Percentiles rank a stretch among this genome's conserved stretches.
Conservation (phyloP, 1,140 invertebrate genomes). For the Scaptomyza hsui region DNA sequence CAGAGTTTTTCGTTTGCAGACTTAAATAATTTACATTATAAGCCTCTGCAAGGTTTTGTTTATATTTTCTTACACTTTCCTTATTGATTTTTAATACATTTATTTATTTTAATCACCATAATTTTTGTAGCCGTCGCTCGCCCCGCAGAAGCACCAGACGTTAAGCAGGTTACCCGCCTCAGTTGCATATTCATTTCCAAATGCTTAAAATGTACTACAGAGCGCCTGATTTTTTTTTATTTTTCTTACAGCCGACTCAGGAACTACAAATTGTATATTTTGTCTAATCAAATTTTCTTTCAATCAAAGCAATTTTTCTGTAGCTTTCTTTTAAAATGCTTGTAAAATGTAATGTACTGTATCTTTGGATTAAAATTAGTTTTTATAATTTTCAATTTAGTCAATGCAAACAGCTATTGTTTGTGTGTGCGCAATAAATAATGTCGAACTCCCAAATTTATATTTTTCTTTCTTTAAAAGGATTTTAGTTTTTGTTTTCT, state of each 20-base stretch:
- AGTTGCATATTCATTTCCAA: constrained; percentile 59
- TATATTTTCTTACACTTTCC: constrained; percentile 10
- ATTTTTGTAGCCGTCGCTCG: constrained; percentile 85
- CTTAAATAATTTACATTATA: not conserved
- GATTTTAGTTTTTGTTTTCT: constrained; percentile 60
- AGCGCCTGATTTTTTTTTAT: constrained; percentile 41
- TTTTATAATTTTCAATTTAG: constrained; percentile 39
- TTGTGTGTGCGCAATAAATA: constrained; percentile 59
- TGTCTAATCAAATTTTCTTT: constrained; percentile 4
- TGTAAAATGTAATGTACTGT: constrained; percentile 24
- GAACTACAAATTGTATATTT: constrained; percentile 47
- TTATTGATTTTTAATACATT: constrained; percentile 42
- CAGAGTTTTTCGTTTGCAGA: constrained; percentile 4
- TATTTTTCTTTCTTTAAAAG: constrained; percentile 31
- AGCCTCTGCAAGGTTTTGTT: constrained; percentile 2
- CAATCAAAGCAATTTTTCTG: constrained; percentile 28
- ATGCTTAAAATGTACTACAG: constrained; percentile 19
- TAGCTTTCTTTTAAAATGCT: constrained; percentile 25
- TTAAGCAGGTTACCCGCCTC: constrained; percentile 53
- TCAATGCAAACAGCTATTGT: constrained; percentile 13
- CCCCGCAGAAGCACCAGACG: constrained; percentile 78
- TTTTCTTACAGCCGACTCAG: constrained; percentile 69
- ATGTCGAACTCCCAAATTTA: constrained; percentile 37
- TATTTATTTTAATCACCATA: constrained; percentile 50
- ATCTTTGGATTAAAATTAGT: constrained; percentile 16